These are phyloP conservation scores for Euleptes europaea DNA, from an alignment of 2,113 vertebrate species.

Conservation along the genomic window DNA sequence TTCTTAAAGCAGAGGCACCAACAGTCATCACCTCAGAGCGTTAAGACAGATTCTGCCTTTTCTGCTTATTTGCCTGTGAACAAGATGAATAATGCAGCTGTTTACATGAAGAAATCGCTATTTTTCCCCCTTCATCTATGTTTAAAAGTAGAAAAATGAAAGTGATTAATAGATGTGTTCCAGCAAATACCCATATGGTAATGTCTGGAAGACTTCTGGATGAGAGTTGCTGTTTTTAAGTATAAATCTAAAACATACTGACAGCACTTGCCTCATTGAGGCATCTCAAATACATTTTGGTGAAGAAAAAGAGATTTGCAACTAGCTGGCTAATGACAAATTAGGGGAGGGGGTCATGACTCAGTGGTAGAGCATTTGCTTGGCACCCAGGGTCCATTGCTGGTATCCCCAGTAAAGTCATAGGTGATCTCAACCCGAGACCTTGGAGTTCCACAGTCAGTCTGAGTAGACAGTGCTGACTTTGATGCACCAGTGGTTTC, in stretches of 20 bases:
- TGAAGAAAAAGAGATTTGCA: not conserved
- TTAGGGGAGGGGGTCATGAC: not conserved
- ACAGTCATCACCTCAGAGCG: not conserved
- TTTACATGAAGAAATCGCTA: not conserved
- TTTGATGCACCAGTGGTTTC: too few species aligned
- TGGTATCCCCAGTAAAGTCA: too few species aligned
- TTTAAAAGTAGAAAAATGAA: conserved; percentile 6
- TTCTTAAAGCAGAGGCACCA: not conserved
- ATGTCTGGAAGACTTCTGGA: conserved; percentile 18
- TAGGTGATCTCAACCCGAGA: too few species aligned
- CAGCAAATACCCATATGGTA: conserved; percentile 15
- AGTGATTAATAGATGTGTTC: conserved; percentile 28
- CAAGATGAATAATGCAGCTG: conserved; percentile 17
- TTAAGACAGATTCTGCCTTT: not conserved
- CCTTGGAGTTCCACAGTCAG: too few species aligned
- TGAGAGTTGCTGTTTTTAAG: conserved; percentile 24
- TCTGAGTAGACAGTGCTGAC: too few species aligned
- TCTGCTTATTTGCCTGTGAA: not conserved
- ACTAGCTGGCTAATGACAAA: not conserved
- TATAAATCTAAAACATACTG: conserved; percentile 4
- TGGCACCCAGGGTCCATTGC: too few species aligned
- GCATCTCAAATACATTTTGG: not conserved
- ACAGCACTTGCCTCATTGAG: not conserved
- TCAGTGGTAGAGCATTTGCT: too few species aligned
- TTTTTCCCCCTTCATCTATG: not conserved